These are phyloP conservation scores for Glaucidium brasilianum DNA, from an alignment of 2,113 vertebrate species.

Conservation along the genomic window DNA sequence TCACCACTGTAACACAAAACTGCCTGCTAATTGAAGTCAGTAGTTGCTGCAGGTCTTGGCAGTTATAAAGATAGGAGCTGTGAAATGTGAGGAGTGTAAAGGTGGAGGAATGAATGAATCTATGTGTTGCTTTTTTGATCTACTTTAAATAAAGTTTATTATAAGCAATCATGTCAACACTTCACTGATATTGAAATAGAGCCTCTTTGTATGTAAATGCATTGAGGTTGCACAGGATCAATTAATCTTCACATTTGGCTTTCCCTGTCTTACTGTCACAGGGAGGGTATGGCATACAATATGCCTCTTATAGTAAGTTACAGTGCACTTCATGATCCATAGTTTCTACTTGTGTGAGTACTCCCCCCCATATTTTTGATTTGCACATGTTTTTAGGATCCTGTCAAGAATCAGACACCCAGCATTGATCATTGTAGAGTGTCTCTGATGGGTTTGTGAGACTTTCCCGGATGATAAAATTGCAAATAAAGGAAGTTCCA, in stretches of 20 bases:
- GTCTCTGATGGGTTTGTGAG: neutral
- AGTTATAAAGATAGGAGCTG: neutral
- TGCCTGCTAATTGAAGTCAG: neutral
- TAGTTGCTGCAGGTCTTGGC: neutral
- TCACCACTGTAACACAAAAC: neutral
- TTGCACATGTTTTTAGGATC: neutral
- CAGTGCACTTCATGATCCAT: neutral
- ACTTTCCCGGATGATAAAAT: neutral
- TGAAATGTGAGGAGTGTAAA: neutral
- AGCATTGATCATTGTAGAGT: neutral
- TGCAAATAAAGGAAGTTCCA: neutral
- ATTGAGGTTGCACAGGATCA: neutral
- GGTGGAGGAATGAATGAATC: neutral
- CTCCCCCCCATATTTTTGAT: neutral
- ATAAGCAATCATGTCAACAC: neutral
- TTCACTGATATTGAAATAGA: constrained; percentile 5
- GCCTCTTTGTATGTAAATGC: constrained; percentile 26
- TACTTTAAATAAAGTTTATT: neutral
- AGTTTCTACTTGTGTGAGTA: neutral
- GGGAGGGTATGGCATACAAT: neutral
- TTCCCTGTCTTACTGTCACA: neutral
- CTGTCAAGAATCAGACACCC: neutral
- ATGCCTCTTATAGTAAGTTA: neutral
- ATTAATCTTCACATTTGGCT: neutral
- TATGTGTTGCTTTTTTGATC: neutral